phyloP scores from a whole-genome alignment of 2,113 vertebrate genomes.

The Channa argus region DNA sequence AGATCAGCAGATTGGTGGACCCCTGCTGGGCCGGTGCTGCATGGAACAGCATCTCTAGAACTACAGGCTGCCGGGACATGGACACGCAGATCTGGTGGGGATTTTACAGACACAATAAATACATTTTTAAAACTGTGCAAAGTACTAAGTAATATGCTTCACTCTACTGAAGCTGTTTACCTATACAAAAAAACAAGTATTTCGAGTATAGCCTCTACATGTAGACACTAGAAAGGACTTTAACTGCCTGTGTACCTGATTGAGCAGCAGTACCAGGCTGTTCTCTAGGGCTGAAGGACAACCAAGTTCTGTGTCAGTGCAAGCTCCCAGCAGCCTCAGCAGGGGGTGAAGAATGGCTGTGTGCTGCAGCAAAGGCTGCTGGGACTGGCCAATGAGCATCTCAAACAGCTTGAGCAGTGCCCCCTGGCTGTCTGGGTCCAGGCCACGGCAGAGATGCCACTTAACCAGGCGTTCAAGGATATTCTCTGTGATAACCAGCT shows the following conservation, averaged over 20 bases:
- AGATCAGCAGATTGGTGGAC: constrained; percentile 91
- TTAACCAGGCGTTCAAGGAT: constrained; percentile 89
- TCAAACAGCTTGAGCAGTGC: constrained; percentile 95
- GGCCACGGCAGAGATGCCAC: constrained; percentile 90
- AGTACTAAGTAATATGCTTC: no score
- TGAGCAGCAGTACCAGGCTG: constrained; percentile 94
- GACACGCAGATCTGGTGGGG: constrained; percentile 86
- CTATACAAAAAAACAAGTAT: not conserved
- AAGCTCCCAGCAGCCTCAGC: constrained; percentile 88
- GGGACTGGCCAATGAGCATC: constrained; percentile 94
- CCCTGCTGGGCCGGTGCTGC: constrained; percentile 86
- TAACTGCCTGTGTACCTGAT: constrained; percentile 71
- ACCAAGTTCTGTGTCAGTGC: constrained; percentile 83
- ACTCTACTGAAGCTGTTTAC: no score
- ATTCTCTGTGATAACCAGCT: constrained; percentile 88
- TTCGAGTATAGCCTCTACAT: no score
- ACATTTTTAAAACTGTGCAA: no score
- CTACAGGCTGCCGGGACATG: constrained; percentile 89
- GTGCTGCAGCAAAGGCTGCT: constrained; percentile 91
- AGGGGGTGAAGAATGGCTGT: constrained; percentile 89
- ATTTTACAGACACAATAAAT: not conserved
- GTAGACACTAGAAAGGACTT: not conserved
- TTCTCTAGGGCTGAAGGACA: constrained; percentile 85
- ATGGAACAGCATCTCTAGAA: constrained; percentile 93
- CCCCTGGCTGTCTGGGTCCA: constrained; percentile 89